Evolutionary conservation across 2,888 invertebrate species (phyloP).

Genomic region (Dolichopus griseipennis): DNA sequence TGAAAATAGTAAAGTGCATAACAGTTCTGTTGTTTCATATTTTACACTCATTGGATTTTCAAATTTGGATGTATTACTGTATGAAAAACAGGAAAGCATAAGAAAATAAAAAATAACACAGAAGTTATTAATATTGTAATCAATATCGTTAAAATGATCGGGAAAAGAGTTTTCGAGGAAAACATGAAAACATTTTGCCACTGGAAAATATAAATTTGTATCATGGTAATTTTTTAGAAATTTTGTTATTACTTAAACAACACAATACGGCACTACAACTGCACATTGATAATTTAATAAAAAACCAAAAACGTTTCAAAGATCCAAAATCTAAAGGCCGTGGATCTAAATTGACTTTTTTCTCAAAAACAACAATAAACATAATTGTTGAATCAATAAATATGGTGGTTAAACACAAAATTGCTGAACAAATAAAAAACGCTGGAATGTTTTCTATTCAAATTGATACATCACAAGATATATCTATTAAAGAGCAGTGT

Average conservation of each 20-base stretch:
- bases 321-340: constrained; percentile 7
- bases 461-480: constrained; percentile 10
- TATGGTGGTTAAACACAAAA: constrained; percentile 8
- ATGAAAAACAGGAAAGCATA: too few species aligned
- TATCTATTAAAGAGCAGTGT: constrained; percentile 8
- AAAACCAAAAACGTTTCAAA: not conserved
- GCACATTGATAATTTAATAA: constrained; percentile 10
- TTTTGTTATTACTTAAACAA: constrained; percentile 11
- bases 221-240: constrained; percentile 10
- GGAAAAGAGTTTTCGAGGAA: constrained; percentile 2
- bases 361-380: constrained; percentile 11
- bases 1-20: too few species aligned
- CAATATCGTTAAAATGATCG: too few species aligned
- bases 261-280: constrained; percentile 7
- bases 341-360: constrained; percentile 10
- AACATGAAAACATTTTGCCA: constrained; percentile 10
- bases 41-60: too few species aligned
- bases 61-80: too few species aligned
- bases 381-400: constrained; percentile 10
- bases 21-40: too few species aligned
- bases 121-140: too few species aligned
- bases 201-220: constrained; percentile 10
- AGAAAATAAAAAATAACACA: too few species aligned
- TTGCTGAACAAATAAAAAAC: constrained; percentile 11
- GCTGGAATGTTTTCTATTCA: constrained; percentile 11